phyloP scores from a whole-genome alignment of 2,113 vertebrate genomes.

The Sinosuthora webbiana region DNA sequence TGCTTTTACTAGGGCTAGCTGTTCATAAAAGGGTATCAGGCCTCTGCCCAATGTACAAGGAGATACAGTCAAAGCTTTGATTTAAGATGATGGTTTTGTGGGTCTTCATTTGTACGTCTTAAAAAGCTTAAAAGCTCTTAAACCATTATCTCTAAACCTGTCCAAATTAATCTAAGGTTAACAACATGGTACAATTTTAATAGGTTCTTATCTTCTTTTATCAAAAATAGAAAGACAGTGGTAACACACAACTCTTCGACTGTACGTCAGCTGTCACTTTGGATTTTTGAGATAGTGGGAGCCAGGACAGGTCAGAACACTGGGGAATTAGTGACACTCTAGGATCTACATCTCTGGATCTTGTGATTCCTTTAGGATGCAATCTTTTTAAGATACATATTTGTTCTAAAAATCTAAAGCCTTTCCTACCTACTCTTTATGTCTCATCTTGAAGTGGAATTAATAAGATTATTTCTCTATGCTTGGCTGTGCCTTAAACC shows the following conservation, averaged over 20 bases:
- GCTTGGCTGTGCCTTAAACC: not conserved
- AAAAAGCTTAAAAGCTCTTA: conserved; percentile 32
- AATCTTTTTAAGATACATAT: not conserved
- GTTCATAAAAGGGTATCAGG: not conserved
- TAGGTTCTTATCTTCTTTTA: not conserved
- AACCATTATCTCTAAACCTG: not conserved
- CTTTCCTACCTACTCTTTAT: not conserved
- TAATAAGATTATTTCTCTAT: not conserved
- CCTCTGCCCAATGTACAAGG: not conserved
- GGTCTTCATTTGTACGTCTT: not conserved
- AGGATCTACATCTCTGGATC: not conserved
- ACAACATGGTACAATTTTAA: not conserved
- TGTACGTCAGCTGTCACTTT: not conserved
- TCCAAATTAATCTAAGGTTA: conserved; percentile 41
- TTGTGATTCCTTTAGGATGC: not conserved
- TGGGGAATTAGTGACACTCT: not conserved
- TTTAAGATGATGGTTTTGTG: conserved; percentile 3
- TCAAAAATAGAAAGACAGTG: not conserved
- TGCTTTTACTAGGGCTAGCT: not conserved
- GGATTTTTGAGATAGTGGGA: not conserved
- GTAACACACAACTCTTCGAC: not conserved
- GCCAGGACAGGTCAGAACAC: not conserved
- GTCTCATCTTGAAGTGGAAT: not conserved
- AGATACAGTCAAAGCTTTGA: conserved; percentile 41
- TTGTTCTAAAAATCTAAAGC: not conserved